Percentiles rank a stretch among this genome's conserved stretches.
Evolutionary conservation across 1,140 invertebrate species (phyloP).

Genomic region (Drosophila biarmipes): DNA sequence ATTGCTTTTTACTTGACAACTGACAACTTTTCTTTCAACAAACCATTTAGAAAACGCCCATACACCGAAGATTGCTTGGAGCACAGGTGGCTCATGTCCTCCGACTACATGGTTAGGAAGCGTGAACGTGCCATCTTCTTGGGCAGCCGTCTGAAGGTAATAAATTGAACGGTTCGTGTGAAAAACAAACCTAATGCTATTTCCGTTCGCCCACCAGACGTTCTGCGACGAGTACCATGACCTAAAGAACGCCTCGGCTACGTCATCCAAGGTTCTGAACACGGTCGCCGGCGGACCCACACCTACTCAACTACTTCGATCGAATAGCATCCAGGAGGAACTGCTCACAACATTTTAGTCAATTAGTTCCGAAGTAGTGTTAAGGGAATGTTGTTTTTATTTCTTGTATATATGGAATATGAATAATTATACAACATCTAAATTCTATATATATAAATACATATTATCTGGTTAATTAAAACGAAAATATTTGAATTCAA

Average conservation of each 20-base stretch:
- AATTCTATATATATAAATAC: conserved; percentile 55
- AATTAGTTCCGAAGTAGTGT: conserved; percentile 50
- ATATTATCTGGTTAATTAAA: conserved; percentile 52
- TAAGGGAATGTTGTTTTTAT: conserved; percentile 58
- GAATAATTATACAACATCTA: conserved; percentile 48
- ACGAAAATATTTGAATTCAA: conserved; percentile 30
- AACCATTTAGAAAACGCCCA: conserved; percentile 92
- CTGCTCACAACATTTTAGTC: conserved; percentile 86
- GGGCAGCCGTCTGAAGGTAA: conserved; percentile 91
- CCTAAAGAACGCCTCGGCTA: conserved; percentile 86
- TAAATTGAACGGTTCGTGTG: not conserved
- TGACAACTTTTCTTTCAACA: conserved; percentile 1
- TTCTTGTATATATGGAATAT: conserved; percentile 63
- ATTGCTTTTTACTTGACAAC: not conserved
- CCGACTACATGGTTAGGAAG: conserved; percentile 96
- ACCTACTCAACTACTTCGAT: conserved; percentile 88
- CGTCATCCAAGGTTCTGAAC: conserved; percentile 86
- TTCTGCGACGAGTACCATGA: conserved; percentile 91
- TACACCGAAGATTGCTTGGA: conserved; percentile 97
- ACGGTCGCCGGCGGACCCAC: conserved; percentile 85
- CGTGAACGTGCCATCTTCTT: conserved; percentile 94
- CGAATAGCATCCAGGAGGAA: conserved; percentile 93
- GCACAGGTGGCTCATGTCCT: conserved; percentile 96
- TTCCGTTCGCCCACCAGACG: conserved; percentile 85
- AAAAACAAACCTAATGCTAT: conserved; percentile 16